Evolutionary conservation across 53 echinoderm and acorn worm genomes (phyloP), one percentile per base, ranked within the genome.

Genomic region (Glandiceps talaboti): DNA sequence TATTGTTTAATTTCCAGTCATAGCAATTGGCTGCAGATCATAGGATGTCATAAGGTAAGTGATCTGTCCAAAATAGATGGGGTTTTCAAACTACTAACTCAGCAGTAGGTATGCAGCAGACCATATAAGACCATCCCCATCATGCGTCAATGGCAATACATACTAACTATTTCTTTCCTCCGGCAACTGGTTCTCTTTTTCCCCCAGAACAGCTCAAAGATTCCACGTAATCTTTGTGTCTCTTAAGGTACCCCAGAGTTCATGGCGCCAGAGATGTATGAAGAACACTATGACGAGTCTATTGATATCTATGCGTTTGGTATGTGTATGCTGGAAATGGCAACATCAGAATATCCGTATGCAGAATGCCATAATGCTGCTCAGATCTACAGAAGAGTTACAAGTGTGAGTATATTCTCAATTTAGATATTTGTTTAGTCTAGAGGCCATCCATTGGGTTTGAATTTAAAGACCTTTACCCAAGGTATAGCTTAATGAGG

Each of bases 251-350:
- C 99, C 83, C 99, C 99, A 0, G 99, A 99, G 86, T 99, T 99
- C 75, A 99, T 99, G 99, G 99, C 99, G 1, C 99, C 99, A 0
- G 99, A 99, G 81, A 99, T 99, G 99, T 99, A 99, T 64, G 99
- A 99, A 74, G 99, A 99, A 75, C 99, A 99, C 89, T 99, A 99
- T 33, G 99, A 99, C 76, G 99, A 99, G 75, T 85, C 97, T 10
- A 92, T 99, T 33, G 99, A 99, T 74, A 92, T 99, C 73, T 99
- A 99, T 28, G 99, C 99, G 0, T 99, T 94, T 84, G 99, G 99
- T 32, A 99, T 99, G 99, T 97, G 99, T 29, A 81, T 99, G 86
- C 89, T 99, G 76, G 99, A 99, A 80, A 99, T 99, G 99, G 93
- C 99, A 27, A 99, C 99, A 0, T 99, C 99, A 14, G 99, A 99